Conservation (phyloP, 2,888 invertebrate genomes). For the Drosophila merina region DNA sequence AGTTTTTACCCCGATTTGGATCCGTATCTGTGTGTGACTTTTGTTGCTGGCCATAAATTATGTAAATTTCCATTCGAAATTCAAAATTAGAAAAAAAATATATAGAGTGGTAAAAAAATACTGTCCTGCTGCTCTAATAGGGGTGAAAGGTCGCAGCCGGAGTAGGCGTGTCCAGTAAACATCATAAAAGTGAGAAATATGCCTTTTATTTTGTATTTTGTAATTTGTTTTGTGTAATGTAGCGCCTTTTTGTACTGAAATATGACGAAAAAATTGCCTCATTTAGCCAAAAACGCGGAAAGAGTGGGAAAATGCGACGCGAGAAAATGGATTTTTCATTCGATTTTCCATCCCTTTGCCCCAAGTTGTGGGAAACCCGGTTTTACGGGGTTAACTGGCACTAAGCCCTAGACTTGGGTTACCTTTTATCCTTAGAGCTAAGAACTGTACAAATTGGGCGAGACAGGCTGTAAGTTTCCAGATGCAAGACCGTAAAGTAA, state of each 20-base stretch:
- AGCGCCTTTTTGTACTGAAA: conserved; percentile 61
- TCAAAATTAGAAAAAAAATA: conserved; percentile 43
- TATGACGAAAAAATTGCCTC: conserved; percentile 76
- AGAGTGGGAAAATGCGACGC: conserved; percentile 12
- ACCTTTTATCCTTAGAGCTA: conserved; percentile 16
- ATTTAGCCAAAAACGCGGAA: conserved; percentile 41
- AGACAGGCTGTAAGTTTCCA: conserved; percentile 53
- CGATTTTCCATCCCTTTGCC: conserved; percentile 43
- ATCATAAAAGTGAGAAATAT: conserved; percentile 76
- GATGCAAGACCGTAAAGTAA: conserved; percentile 27
- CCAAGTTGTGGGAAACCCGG: conserved; percentile 28
- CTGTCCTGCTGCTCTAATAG: conserved; percentile 63
- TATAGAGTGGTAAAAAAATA: conserved; percentile 29
- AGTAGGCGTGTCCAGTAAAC: conserved; percentile 69
- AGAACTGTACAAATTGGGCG: conserved; percentile 47
- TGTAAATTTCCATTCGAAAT: conserved; percentile 68
- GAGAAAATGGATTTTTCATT: conserved; percentile 68
- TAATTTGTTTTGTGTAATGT: conserved; percentile 72
- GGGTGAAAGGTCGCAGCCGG: conserved; percentile 70
- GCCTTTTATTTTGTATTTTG: conserved; percentile 72
- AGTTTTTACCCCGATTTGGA: conserved; percentile 4
- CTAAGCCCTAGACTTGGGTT: conserved; percentile 44
- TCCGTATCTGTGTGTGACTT: conserved; percentile 71
- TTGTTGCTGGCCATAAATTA: conserved; percentile 75
- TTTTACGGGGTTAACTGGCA: conserved; percentile 12